A percentile compares a stretch with the other conserved stretches of the same genome.
Conservation (phyloP, 2,888 invertebrate genomes). For the Tyria jacobaeae region DNA sequence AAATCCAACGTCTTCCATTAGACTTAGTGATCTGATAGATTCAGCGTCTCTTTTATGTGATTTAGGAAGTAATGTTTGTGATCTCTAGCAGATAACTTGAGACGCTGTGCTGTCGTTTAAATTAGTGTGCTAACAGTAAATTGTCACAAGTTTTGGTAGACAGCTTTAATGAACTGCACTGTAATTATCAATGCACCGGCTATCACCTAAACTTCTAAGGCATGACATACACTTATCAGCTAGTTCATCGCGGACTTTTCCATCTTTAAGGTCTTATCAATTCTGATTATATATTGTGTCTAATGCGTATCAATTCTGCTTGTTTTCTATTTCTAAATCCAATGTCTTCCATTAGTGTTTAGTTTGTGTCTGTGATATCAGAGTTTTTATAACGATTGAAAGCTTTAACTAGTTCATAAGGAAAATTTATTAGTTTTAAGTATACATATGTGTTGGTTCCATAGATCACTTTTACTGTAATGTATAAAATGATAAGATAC, state of each 20-base stretch:
- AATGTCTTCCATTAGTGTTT: slow-evolving; percentile 81
- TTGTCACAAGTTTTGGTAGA: slow-evolving; percentile 84
- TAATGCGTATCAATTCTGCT: slow-evolving; percentile 46
- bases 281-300: slow-evolving; percentile 11
- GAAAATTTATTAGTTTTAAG: slow-evolving; percentile 61
- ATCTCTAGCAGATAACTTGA: slow-evolving; percentile 47
- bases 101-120: slow-evolving; percentile 59
- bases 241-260: background rate
- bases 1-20: slow-evolving; percentile 81
- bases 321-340: slow-evolving; percentile 59
- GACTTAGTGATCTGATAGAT: slow-evolving; percentile 74
- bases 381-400: slow-evolving; percentile 58
- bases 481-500: slow-evolving; percentile 22
- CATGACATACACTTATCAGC: slow-evolving; percentile 25
- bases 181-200: slow-evolving; percentile 79
- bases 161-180: slow-evolving; percentile 85
- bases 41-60: slow-evolving; percentile 57
- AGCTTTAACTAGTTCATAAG: slow-evolving; percentile 77
- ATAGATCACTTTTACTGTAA: slow-evolving; percentile 25
- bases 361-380: slow-evolving; percentile 78
- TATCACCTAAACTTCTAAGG: slow-evolving; percentile 64
- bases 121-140: slow-evolving; percentile 75
- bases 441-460: slow-evolving; percentile 24
- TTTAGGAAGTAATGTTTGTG: slow-evolving; percentile 52
- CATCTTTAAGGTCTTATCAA: background rate